Evolutionary conservation across 2,888 invertebrate genomes (phyloP), one percentile per base, ranked within the genome.

Genomic region (Alitta virens): DNA sequence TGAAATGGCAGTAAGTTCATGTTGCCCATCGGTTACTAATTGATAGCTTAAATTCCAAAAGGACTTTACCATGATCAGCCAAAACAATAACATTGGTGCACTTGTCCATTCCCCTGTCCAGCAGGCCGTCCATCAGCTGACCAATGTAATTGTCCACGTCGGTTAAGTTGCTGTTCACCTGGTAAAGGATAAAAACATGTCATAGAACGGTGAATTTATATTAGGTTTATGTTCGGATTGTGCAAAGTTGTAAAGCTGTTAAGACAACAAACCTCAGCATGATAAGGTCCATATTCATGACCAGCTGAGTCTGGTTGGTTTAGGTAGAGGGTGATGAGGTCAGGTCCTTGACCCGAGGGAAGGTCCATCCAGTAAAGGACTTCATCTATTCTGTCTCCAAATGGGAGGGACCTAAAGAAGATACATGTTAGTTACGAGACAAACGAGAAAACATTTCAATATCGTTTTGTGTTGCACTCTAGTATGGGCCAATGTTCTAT

Each of bases 11-110:
- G n/a, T n/a, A n/a, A n/a, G n/a, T n/a, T n/a, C n/a, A n/a, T n/a
- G n/a, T n/a, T n/a, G n/a, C n/a, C n/a, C n/a, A n/a, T n/a, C n/a
- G n/a, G n/a, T n/a, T n/a, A n/a, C n/a, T n/a, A n/a, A n/a, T n/a
- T n/a, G n/a, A n/a, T n/a, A n/a, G n/a, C n/a, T n/a, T n/a, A n/a
- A n/a, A n/a, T n/a, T n/a, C n/a, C n/a, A n/a, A n/a, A n/a, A n/a
- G n/a, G n/a, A n/a, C n/a, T 68, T 65, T 71, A 77, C 79, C 79
- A 62, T 78, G 79, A 63, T 79, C 79, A 38, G 78, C 73, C 5
- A 75, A 59, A 26, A 79, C 60, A 21, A 78, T 72, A 33, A 78
- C 71, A 65, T 79, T 77, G 50, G 76, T 67, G 68, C 79, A 79
- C 51, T 75, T 68, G n/a, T 74, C 72, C 5, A 77, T 67, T 5